Base-by-base conservation (phyloP, 2,888 invertebrate species). In the Hyposoter didymator region DNA sequence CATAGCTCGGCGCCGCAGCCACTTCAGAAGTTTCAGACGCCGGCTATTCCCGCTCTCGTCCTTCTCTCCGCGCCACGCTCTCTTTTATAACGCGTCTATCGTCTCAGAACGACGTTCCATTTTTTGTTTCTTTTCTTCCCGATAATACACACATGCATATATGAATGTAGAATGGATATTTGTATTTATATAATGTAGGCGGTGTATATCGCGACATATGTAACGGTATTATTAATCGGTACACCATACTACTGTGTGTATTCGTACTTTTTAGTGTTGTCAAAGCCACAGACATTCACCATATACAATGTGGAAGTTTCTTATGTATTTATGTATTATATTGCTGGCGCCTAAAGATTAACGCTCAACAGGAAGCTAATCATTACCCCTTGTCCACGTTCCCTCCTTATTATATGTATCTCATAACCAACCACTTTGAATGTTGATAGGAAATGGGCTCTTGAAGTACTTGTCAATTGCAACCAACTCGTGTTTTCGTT, bases 21-120 rank as follows among this genome's bases (percentile, higher is more conserved):
- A 84, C 84, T 84, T 80, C 76, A 80, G 70, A 81, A 84, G 73
- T 73, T 84, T 83, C 81, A 81, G 81, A 78, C 84, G 73, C 84
- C 67, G 78, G 59, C 73, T 55, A 59, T 47, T 49, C 39, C 62
- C 19, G 28, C 74, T 49, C 62, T 28, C 55, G 4, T 12, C 55
- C 10, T 22, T 3, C 28, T 10, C 49, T n/a, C 1, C n/a, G n/a
- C 49, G n/a, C 49, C 59, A n/a, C 8, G 14, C 67, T 59, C 19
- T 59, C 59, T 72, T 81, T 78, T 76, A 72, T 43, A 73, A 22
- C 55, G 22, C 55, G 47, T 49, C 47, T 76, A 76, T 75, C 72
- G 72, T 67, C 70, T 32, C 76, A 35, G 22, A 43, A 45, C 47
- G 32, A 47, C 43, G 67, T 74, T 45, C 12, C 28, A 35, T 64